These are phyloP conservation scores for Conchocele bisecta DNA, from an alignment of 2,888 invertebrate genomes.

Conservation along the genomic window DNA sequence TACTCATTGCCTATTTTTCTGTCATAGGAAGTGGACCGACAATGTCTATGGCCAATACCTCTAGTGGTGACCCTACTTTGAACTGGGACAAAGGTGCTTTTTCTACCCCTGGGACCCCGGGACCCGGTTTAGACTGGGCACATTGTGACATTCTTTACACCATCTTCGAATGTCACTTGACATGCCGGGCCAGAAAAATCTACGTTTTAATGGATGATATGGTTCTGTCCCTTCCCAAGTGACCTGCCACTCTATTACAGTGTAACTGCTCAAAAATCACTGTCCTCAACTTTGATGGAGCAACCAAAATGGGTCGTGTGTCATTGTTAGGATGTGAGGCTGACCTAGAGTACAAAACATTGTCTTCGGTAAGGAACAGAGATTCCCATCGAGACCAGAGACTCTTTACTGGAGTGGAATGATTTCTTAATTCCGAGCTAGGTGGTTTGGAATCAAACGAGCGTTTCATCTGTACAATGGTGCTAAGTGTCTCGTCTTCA, in stretches of 20 bases:
- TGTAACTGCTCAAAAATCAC: slow-evolving; percentile 1
- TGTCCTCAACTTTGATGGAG: background rate
- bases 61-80: background rate
- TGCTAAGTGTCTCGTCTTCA: too few species aligned
- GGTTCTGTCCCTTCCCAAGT: slow-evolving; percentile 1
- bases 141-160: background rate
- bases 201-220: background rate
- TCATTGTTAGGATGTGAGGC: too few species aligned
- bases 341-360: too few species aligned
- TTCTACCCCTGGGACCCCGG: background rate
- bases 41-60: background rate
- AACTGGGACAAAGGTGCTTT: background rate
- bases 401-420: too few species aligned
- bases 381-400: too few species aligned
- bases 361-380: too few species aligned
- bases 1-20: slow-evolving; percentile 10
- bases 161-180: background rate
- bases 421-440: too few species aligned
- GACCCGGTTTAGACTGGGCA: background rate
- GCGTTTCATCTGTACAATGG: too few species aligned
- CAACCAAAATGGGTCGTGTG: background rate
- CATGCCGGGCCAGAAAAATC: background rate
- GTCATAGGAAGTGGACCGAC: slow-evolving; percentile 12
- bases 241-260: background rate
- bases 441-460: too few species aligned